Conservation (phyloP, 2,113 vertebrate genomes). For the Narcine bancroftii region DNA sequence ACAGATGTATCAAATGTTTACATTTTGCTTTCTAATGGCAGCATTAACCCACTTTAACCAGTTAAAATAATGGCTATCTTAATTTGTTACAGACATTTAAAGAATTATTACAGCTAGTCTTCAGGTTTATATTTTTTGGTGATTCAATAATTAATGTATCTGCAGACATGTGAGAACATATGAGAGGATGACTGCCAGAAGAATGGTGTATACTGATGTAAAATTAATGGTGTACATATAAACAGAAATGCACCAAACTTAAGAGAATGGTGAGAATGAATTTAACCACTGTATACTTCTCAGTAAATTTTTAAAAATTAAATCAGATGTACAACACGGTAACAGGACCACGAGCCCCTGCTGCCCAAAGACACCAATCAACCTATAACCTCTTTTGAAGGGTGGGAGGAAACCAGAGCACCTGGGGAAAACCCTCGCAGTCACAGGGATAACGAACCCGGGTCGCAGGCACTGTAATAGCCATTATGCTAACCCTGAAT, state of each 20-base stretch:
- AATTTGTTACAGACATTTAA: background rate
- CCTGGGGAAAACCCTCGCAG: no score
- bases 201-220: background rate
- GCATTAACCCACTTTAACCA: background rate
- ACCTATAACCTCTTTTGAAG: no score
- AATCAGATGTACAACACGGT: no score
- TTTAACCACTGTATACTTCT: background rate
- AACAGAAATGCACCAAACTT: background rate
- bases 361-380: no score
- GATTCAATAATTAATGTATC: background rate
- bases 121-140: background rate
- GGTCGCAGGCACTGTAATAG: no score
- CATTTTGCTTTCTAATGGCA: background rate
- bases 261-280: background rate
- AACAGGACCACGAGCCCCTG: no score
- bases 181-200: background rate
- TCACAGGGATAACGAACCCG: no score
- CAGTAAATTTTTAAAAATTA: no score
- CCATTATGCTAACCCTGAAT: no score
- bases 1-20: background rate
- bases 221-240: background rate
- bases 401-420: no score
- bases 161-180: background rate
- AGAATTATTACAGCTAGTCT: background rate
- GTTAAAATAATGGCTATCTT: background rate